Evolutionary conservation across 1,140 invertebrate species (phyloP), one percentile per base, ranked within the genome.

Genomic region (Lordiphosa collinella): DNA sequence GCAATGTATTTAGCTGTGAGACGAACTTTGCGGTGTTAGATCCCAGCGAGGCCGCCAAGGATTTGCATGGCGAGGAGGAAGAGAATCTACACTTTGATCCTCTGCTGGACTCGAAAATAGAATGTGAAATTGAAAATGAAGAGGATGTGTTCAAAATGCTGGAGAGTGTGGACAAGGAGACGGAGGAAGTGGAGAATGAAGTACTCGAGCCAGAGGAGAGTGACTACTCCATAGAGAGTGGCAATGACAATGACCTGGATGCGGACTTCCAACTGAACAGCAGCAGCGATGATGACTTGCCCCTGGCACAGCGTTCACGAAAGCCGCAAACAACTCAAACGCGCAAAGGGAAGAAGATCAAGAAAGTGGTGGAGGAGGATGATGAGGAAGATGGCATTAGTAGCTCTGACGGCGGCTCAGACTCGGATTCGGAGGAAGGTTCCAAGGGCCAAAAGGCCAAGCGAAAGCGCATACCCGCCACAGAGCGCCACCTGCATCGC

Each of bases 131-230:
- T 4, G 86, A 88, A 35, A 88, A 87, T 38, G 86, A 84, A 25
- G 86, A 88, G 34, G 86, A 88, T 47, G 86, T 88, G 1, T 88
- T 88, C 14, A 88, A 88, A 43, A 88, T 88, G 86, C 57, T 88
- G 18, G 86, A 88, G 38, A 59, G 67, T 50, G 80, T 86, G 2
- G 86, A 88, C 52, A 88, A 88, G 31, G 84, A 87, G 44, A 86
- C 86, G 41, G 80, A 72, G 12, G 74, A 74, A 22, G 74, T 79
- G 37, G 71, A 69, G 36, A 76, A 70, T n/a, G 64, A 73, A 9
- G 53, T 25, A 10, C 50, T 38, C 13, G 59, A 68, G 49, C 37
- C 54, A 7, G 50, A 70, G 11, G 37, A 10, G 56, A 71, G 11
- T 11, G 78, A 71, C 9, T 55, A 64, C 22, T 71, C 75, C 11